Conservation (phyloP, 37 sponge, comb jelly and placozoan genomes). For the Oscarella lobularis region DNA sequence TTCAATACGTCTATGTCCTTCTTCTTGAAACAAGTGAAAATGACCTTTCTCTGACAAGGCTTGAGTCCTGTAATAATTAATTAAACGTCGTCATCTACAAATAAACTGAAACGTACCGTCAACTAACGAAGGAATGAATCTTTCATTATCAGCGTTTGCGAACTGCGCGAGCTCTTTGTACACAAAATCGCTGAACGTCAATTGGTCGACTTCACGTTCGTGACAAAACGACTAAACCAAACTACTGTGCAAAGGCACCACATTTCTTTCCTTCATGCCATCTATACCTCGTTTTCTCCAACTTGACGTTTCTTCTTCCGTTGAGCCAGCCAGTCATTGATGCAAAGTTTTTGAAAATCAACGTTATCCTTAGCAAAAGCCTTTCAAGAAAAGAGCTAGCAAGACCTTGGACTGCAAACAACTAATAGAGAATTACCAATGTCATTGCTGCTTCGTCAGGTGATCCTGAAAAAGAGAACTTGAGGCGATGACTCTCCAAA, state of each 20-base stretch:
- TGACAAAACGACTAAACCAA: slow-evolving; percentile 22
- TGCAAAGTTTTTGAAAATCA: too few relatives aligned
- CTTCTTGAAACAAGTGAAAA: slow-evolving; percentile 92
- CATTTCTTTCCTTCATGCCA: neutral
- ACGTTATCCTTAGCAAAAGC: too few relatives aligned
- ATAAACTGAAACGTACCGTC: slow-evolving; percentile 64
- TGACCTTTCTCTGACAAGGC: slow-evolving; percentile 85
- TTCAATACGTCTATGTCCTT: slow-evolving; percentile 85
- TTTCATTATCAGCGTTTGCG: slow-evolving; percentile 85
- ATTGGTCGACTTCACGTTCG: slow-evolving; percentile 17
- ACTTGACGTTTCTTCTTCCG: slow-evolving; percentile 34
- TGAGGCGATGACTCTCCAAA: too few relatives aligned
- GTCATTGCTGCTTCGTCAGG: too few relatives aligned
- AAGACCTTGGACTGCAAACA: too few relatives aligned
- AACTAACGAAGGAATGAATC: slow-evolving; percentile 66
- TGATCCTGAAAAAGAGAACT: too few relatives aligned
- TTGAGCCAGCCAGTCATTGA: too few relatives aligned
- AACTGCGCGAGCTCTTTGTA: slow-evolving; percentile 91
- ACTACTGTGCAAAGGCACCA: neutral
- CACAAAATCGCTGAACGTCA: slow-evolving; percentile 78
- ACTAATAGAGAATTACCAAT: too few relatives aligned
- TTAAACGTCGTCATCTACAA: too few relatives aligned
- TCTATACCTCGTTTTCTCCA: slow-evolving; percentile 37
- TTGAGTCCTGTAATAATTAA: slow-evolving; percentile 38
- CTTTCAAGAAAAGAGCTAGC: too few relatives aligned